These are phyloP conservation scores for Ormyrus pomaceus DNA, from an alignment of 2,888 invertebrate genomes.

Conservation along the genomic window DNA sequence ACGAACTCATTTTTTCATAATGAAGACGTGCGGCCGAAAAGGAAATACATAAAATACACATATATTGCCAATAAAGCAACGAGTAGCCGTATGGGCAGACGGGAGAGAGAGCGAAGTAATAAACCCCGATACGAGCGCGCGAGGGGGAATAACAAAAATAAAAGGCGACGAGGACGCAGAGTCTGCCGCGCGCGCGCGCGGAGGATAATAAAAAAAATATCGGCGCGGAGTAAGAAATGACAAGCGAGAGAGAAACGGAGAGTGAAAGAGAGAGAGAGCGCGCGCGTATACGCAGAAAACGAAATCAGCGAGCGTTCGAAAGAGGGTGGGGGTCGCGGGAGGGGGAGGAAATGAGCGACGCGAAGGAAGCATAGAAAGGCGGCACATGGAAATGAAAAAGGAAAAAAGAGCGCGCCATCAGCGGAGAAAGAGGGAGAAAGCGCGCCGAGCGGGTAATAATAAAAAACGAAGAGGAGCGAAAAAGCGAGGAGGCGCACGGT, in stretches of 20 bases:
- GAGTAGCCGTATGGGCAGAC: slow-evolving; percentile 19
- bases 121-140: slow-evolving; percentile 27
- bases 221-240: background rate
- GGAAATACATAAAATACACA: slow-evolving; percentile 25
- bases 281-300: background rate
- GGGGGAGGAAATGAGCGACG: slow-evolving; percentile 1
- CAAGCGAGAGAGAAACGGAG: background rate
- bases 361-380: background rate
- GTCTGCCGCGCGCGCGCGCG: background rate
- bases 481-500: background rate
- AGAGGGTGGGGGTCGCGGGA: slow-evolving; percentile 4
- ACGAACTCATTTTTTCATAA: slow-evolving; percentile 29
- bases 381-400: slow-evolving; percentile 13
- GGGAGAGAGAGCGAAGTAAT: slow-evolving; percentile 21
- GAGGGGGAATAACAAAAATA: slow-evolving; percentile 27
- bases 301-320: slow-evolving; percentile 14
- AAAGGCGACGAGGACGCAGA: background rate
- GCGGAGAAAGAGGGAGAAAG: slow-evolving; percentile 12
- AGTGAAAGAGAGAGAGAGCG: background rate
- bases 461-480: background rate
- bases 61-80: slow-evolving; percentile 47
- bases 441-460: slow-evolving; percentile 8
- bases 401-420: background rate
- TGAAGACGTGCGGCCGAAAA: slow-evolving; percentile 39
- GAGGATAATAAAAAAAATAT: slow-evolving; percentile 23